Evolutionary conservation across 2,797 vertebrate genomes (phyloP).

Genomic region (Microtus agrestis): DNA sequence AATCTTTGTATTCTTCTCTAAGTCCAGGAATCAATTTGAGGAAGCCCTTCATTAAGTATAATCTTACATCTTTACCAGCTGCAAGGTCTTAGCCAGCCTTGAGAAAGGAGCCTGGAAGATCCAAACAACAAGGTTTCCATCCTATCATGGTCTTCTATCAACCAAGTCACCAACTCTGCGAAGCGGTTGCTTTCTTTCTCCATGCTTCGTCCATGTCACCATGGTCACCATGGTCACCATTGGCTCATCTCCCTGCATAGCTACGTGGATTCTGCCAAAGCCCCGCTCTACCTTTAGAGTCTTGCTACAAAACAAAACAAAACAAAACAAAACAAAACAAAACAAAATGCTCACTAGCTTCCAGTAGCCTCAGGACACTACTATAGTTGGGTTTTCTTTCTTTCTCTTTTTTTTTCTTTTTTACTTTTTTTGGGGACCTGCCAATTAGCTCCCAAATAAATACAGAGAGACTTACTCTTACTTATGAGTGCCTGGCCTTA

Average conservation of each 20-base stretch:
- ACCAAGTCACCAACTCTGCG: not conserved
- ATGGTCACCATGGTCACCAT: not conserved
- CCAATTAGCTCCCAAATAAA: not conserved
- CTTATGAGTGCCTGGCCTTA: not conserved
- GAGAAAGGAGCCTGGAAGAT: not conserved
- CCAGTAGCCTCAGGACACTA: not conserved
- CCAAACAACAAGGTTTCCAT: not conserved
- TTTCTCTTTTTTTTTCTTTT: too few relatives aligned
- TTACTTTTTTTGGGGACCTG: not conserved
- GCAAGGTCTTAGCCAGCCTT: not conserved
- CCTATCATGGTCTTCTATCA: not conserved
- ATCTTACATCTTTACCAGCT: not conserved
- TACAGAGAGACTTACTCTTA: not conserved
- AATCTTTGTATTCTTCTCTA: not conserved
- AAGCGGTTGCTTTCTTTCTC: not conserved
- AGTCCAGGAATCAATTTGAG: not conserved
- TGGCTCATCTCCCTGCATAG: not conserved
- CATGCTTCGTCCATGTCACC: not conserved
- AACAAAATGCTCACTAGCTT: not conserved
- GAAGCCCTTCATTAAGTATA: not conserved
- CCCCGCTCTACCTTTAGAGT: not conserved
- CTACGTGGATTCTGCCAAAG: not conserved
- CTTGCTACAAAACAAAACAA: not conserved
- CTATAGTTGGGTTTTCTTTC: not conserved
- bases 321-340: too few relatives aligned